A percentile compares a stretch with the other conserved stretches of the same genome.
Conservation (phyloP, 2,113 vertebrate species). For the Heterocephalus glaber region DNA sequence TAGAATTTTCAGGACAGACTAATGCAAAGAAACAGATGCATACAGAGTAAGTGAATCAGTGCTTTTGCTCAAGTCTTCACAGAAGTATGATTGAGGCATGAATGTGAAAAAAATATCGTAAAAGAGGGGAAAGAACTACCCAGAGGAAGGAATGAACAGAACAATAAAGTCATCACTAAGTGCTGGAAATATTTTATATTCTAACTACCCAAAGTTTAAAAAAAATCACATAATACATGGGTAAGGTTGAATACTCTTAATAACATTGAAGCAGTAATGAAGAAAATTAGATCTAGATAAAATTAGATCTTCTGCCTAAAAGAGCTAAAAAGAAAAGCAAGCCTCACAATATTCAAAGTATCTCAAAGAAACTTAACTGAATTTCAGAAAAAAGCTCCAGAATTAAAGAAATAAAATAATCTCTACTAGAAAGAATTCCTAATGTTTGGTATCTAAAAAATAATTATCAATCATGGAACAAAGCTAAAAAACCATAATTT, state of each 20-base stretch:
- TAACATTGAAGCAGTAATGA: neutral
- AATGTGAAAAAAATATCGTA: neutral
- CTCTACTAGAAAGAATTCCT: neutral
- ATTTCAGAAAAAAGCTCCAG: neutral
- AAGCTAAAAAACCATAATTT: conserved; percentile 4
- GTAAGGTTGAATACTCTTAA: neutral
- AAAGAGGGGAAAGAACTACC: neutral
- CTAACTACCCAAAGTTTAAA: neutral
- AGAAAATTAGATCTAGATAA: neutral
- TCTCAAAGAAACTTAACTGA: neutral
- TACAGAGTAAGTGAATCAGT: neutral
- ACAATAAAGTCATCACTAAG: neutral
- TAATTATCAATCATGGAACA: neutral
- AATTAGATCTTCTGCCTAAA: neutral
- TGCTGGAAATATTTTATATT: neutral
- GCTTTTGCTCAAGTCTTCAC: neutral
- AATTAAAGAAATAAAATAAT: neutral
- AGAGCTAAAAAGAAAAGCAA: neutral
- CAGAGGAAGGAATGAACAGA: neutral
- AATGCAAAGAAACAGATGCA: neutral
- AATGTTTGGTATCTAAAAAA: neutral
- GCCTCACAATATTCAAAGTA: neutral
- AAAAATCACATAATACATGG: neutral
- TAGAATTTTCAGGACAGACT: neutral
- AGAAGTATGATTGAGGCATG: neutral